Base-by-base conservation (phyloP, 2,888 invertebrate species). In the Meloe dianella region DNA sequence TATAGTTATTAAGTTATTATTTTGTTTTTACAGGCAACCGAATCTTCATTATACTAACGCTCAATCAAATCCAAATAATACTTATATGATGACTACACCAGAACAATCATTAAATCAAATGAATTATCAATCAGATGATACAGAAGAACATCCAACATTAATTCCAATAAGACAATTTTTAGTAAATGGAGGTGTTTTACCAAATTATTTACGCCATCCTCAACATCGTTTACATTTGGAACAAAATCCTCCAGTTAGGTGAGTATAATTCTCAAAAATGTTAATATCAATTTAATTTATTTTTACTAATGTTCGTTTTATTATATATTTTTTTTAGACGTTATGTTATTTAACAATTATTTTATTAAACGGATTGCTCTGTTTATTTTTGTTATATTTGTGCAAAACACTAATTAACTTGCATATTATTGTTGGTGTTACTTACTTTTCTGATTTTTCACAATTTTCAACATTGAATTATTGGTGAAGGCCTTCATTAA, bases 131-230 rank as follows among this genome's bases (percentile, higher is more conserved):
- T 82, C 65, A 71, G 73, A 77, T 79, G 80, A 65, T 75, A 79
- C 67, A 6, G 73, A 75, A 76, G 85, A 85, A 73, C 83, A 83
- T 65, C 86, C 85, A 71, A 87, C 87, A 58, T 87, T 88, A 64
- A 85, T 87, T 74, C 83, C 83, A 67, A 78, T 83, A 9, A 17
- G 66, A 27, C 69, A 69, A 35, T 69, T 69, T 60, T 41, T 69
- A 35, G 64, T 63, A 9, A 64, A 66, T 32, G 66, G 66, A 24
- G 69, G 69, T 29, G 64, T 66, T 7, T 60, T 60, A 22, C 68
- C 64, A 14, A 65, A 47, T 60, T 68, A 61, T 58, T 35, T 68
- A 57, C 59, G 68, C 12, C 65, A 65, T 22, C 68, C 51, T 27
- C 64, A 47, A 17, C 67, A 67, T 47, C 58, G 68, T 32, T 63